Base-by-base conservation (phyloP, 2,113 vertebrate species). In the Alectura lathami region DNA sequence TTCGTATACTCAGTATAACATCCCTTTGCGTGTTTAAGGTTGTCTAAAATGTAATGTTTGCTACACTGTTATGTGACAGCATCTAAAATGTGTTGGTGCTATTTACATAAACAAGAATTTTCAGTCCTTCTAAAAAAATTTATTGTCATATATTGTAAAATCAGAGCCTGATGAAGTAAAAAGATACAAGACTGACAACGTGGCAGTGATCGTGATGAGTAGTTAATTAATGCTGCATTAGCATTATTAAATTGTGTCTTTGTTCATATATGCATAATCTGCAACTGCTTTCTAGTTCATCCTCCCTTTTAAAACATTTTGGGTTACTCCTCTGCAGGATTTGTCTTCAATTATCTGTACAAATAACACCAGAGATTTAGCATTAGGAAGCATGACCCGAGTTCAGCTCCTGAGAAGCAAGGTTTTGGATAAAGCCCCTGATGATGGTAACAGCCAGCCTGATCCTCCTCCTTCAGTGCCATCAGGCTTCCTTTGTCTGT, bases 31-130 rank as follows among this genome's bases (percentile, higher is more conserved):
- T 20, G 10, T 38, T 7, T 53, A 20, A 62, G 30, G 70, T 8
- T 15, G 14, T 24, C 21, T 76, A 5, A 85, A 86, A 62, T 36
- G 14, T 3, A 14, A 4, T 17, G 73, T 57, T 17, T 6, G 42
- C 1, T 56, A 0, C 30, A 0, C 30, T 72, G 10, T 79, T 88
- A 20, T 4, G 0, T 4, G 2, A 23, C 12, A n/a, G n/a, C 4
- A 27, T 47, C 32, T 70, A 40, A 86, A 72, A 30, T 9, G 3
- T 13, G 15, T 30, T 66, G 53, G 21, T 7, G 21, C 17, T 80
- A 12, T 34, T 80, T 32, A 43, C 29, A 17, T 21, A 38, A 57
- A 48, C 4, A 27, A 47, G 42, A 67, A 70, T 43, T 93, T 57
- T 7, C 6, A 26, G 13, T 53, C 3, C 3, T 86, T 5, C 8